Conservation (phyloP, 2,113 vertebrate genomes). For the Prolemur simus region DNA sequence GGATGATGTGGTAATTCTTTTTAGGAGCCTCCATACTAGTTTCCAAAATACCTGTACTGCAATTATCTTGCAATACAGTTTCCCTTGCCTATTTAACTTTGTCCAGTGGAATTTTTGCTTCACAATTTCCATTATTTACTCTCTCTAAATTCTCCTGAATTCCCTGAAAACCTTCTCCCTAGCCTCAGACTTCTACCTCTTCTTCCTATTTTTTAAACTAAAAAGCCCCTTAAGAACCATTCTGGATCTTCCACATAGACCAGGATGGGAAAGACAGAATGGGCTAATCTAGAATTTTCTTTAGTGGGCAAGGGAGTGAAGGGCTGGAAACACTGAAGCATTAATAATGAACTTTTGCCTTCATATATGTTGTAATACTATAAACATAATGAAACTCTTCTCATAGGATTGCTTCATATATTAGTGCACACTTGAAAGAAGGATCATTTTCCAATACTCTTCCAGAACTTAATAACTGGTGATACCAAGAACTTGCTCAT, state of each 20-base stretch:
- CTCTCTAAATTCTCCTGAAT: neutral
- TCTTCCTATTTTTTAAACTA: neutral
- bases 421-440: neutral
- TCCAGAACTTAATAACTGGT: neutral
- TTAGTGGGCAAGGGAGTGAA: neutral
- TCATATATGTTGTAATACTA: neutral
- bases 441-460: neutral
- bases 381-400: neutral
- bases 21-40: neutral
- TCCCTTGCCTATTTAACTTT: neutral
- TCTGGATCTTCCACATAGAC: neutral
- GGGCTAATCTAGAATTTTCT: neutral
- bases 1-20: neutral
- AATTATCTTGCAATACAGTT: neutral
- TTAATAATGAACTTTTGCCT: neutral
- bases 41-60: neutral
- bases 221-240: neutral
- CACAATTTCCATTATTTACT: neutral
- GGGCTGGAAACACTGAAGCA: neutral
- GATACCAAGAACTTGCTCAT: neutral
- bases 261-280: neutral
- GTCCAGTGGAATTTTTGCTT: neutral
- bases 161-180: neutral
- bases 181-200: neutral
- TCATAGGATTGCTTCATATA: neutral